Evolutionary conservation across 1,140 invertebrate species (phyloP).

Genomic region (Paralvinella palmiformis): DNA sequence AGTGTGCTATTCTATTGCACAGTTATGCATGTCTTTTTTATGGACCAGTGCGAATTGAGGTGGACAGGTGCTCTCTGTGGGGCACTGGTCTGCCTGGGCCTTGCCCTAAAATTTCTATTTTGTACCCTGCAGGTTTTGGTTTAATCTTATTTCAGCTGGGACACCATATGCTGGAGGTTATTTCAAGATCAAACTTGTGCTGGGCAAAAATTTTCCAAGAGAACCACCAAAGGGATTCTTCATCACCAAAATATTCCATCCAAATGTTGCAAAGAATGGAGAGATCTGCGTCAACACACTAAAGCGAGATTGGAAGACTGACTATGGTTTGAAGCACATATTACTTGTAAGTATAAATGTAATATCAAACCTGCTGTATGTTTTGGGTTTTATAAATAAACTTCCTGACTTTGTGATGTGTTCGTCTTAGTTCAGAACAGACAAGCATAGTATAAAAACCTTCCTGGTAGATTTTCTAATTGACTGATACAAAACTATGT

Average conservation of each 20-base stretch:
- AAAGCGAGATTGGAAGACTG: slow-evolving; percentile 92
- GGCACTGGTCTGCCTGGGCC: no score
- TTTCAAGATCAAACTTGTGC: slow-evolving; percentile 78
- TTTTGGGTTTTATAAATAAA: no score
- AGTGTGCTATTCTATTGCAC: no score
- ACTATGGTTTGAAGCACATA: slow-evolving; percentile 93
- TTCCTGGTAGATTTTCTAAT: neutral
- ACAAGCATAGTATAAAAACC: neutral
- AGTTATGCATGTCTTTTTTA: no score
- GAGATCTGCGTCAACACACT: slow-evolving; percentile 97
- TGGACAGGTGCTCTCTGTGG: no score
- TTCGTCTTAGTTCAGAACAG: neutral
- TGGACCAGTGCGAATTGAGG: no score
- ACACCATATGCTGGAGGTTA: slow-evolving; percentile 50
- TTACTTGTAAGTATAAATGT: slow-evolving; percentile 61
- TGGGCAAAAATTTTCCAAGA: slow-evolving; percentile 89
- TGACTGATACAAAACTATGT: neutral
- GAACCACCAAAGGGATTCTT: slow-evolving; percentile 92
- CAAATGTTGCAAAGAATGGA: slow-evolving; percentile 88
- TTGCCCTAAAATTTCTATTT: no score
- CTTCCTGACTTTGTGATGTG: no score
- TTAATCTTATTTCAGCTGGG: slow-evolving; percentile 29
- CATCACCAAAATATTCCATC: slow-evolving; percentile 95
- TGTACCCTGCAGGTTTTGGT: no score
- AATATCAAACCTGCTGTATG: neutral